phyloP scores from a whole-genome alignment of 2,888 invertebrate species.

The Thymelicus lineola region DNA sequence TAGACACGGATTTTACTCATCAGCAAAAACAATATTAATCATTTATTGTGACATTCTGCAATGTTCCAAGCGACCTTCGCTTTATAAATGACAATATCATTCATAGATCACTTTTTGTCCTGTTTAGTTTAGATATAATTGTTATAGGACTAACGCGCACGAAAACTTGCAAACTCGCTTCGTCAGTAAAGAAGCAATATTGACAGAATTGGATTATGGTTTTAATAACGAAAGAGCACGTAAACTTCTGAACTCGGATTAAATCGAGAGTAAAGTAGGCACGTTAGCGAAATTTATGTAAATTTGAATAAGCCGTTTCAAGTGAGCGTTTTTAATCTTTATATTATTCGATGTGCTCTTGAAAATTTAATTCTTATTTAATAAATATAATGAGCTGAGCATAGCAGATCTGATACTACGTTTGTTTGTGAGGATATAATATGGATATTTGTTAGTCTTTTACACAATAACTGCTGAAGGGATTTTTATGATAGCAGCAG shows the following conservation, averaged over 20 bases:
- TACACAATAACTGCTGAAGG: no score
- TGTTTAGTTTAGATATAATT: not conserved
- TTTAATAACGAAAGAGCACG: slow-evolving; percentile 29
- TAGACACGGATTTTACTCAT: not conserved
- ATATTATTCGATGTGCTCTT: no score
- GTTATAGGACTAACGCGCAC: not conserved
- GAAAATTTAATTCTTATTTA: no score
- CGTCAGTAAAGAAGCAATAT: slow-evolving; percentile 5
- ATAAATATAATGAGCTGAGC: no score
- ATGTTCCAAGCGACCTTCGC: not conserved
- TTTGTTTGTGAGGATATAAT: no score
- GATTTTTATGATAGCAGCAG: no score
- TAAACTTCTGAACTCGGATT: slow-evolving; percentile 33
- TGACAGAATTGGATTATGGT: slow-evolving; percentile 28
- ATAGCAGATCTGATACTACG: no score
- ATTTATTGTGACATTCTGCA: not conserved
- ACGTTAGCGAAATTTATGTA: slow-evolving; percentile 36
- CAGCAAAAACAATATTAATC: not conserved
- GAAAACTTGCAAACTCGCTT: not conserved
- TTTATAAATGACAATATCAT: not conserved
- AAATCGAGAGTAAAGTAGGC: slow-evolving; percentile 34
- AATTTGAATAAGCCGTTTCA: slow-evolving; percentile 33
- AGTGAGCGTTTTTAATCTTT: not conserved
- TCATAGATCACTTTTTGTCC: not conserved
- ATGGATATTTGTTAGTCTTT: no score